These are phyloP conservation scores for Stichodactyla helianthus DNA, from an alignment of 64 coral and sea anemone species.

Conservation along the genomic window DNA sequence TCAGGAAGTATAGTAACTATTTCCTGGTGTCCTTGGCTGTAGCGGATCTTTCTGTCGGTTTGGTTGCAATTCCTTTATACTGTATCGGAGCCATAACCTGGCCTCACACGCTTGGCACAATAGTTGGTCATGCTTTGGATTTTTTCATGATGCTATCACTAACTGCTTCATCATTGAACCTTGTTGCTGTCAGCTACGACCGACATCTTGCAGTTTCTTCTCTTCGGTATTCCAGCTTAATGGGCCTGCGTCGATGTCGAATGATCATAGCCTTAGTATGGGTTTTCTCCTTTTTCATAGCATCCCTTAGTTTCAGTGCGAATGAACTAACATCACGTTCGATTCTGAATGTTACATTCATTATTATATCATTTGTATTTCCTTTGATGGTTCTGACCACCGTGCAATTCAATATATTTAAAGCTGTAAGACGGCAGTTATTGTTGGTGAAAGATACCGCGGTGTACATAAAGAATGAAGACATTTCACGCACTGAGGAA, in stretches of 20 bases:
- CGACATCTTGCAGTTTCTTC: slow-evolving; percentile 27
- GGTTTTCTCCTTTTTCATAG: slow-evolving; percentile 31
- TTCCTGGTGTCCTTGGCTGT: slow-evolving; percentile 63
- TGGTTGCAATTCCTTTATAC: slow-evolving; percentile 63
- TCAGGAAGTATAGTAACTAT: slow-evolving; percentile 54
- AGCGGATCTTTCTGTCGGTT: slow-evolving; percentile 52
- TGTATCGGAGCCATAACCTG: slow-evolving; percentile 31
- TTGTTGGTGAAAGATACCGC: neutral
- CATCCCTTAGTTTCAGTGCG: neutral
- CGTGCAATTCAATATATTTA: neutral
- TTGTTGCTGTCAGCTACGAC: slow-evolving; percentile 36
- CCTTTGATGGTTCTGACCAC: neutral
- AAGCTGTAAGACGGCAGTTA: neutral
- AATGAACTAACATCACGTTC: neutral
- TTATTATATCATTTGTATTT: slow-evolving; percentile 2
- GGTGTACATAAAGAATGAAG: neutral
- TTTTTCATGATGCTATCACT: slow-evolving; percentile 24
- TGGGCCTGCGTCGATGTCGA: neutral
- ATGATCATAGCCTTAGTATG: slow-evolving; percentile 6
- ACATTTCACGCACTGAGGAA: neutral
- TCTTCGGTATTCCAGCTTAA: slow-evolving; percentile 11
- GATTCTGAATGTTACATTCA: neutral
- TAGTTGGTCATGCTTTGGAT: slow-evolving; percentile 5
- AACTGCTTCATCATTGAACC: slow-evolving; percentile 33
- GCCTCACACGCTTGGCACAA: slow-evolving; percentile 17